These are phyloP conservation scores for Stenodera caucasica DNA, from an alignment of 2,888 invertebrate species.

Conservation along the genomic window DNA sequence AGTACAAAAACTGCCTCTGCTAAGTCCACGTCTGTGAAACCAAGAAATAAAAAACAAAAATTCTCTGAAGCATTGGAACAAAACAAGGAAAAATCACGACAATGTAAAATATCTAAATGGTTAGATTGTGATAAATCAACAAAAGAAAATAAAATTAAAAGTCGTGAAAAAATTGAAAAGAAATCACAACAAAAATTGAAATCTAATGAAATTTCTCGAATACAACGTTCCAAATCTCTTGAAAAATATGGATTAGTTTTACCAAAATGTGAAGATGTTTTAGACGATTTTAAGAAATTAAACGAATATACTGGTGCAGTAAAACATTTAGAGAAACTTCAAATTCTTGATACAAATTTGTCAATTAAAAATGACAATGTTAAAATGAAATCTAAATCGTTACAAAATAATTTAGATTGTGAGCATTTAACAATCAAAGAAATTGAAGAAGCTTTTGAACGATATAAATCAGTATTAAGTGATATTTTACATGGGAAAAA, in stretches of 20 bases:
- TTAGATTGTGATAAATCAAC: too few species aligned
- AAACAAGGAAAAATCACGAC: too few species aligned
- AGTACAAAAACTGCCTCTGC: too few species aligned
- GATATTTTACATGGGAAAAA: constrained; percentile 33
- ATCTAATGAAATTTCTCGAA: neutral
- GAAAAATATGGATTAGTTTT: constrained; percentile 37
- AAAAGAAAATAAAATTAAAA: too few species aligned
- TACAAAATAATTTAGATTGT: constrained; percentile 30
- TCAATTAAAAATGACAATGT: constrained; percentile 14
- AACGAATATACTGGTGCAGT: constrained; percentile 29
- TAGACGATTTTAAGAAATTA: constrained; percentile 32
- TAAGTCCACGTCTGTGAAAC: too few species aligned
- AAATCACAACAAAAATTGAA: neutral
- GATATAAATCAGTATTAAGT: constrained; percentile 26
- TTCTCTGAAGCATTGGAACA: too few species aligned
- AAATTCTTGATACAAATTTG: constrained; percentile 23
- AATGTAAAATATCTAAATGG: too few species aligned
- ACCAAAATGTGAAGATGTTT: constrained; percentile 37
- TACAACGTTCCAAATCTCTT: constrained; percentile 23
- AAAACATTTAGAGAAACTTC: constrained; percentile 24
- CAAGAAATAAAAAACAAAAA: too few species aligned
- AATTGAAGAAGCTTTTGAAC: constrained; percentile 31
- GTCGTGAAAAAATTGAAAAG: too few species aligned
- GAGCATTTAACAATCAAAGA: constrained; percentile 33
- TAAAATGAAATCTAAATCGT: neutral